Percentiles rank a stretch among this genome's conserved stretches.
Evolutionary conservation across 2,113 vertebrate species (phyloP).

Genomic region (Maylandia zebra): DNA sequence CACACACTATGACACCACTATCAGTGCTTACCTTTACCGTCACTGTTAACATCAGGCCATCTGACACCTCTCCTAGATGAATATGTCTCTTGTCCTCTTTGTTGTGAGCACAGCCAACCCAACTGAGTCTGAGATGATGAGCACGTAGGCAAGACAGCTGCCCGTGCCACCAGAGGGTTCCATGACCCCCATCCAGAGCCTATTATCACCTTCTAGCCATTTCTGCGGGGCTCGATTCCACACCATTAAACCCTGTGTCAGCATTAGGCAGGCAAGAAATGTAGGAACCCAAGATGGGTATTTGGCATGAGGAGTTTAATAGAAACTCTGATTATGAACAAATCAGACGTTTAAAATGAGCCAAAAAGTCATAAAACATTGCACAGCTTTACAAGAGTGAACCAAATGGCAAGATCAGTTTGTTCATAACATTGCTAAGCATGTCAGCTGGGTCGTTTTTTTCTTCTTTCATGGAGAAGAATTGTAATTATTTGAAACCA

Average conservation of each 20-base stretch:
- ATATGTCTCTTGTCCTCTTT: conserved; percentile 24
- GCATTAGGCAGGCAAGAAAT: background rate
- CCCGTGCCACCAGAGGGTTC: background rate
- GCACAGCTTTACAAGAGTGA: background rate
- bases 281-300: conserved; percentile 23
- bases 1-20: background rate
- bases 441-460: background rate
- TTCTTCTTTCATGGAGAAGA: background rate
- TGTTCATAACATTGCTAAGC: background rate
- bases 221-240: conserved; percentile 12
- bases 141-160: conserved; percentile 38
- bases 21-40: background rate
- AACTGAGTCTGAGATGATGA: background rate
- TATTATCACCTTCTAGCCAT: conserved; percentile 59
- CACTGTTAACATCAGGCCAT: background rate
- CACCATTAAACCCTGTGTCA: conserved; percentile 9
- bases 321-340: conserved; percentile 2
- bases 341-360: background rate
- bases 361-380: background rate
- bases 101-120: conserved; percentile 14
- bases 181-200: conserved; percentile 37
- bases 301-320: background rate
- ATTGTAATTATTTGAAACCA: background rate
- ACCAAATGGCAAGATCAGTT: background rate
- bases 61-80: conserved; percentile 22